Evolutionary conservation across 2,797 vertebrate genomes (phyloP).

Genomic region (Parambassis ranga): DNA sequence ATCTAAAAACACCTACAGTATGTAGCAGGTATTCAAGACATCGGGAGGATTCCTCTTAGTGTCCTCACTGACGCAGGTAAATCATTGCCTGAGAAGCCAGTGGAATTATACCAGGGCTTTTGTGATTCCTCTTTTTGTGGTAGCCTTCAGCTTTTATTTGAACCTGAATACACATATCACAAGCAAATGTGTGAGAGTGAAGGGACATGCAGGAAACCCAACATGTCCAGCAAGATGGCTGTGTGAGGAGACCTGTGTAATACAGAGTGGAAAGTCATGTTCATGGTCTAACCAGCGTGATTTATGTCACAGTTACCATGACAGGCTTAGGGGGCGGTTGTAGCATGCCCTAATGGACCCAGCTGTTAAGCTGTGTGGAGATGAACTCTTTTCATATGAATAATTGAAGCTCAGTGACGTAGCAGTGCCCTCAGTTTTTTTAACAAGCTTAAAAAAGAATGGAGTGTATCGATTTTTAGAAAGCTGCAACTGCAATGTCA

Average conservation of each 20-base stretch:
- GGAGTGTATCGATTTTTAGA: not conserved
- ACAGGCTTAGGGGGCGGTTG: constrained; percentile 14
- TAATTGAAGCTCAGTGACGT: constrained; percentile 1
- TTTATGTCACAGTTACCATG: constrained; percentile 33
- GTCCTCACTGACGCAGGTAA: not conserved
- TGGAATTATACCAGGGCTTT: not conserved
- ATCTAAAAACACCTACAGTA: too few relatives aligned
- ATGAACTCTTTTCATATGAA: not conserved
- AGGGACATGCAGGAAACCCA: not conserved
- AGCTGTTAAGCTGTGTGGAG: constrained; percentile 16
- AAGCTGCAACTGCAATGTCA: not conserved
- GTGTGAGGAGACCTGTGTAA: constrained; percentile 24
- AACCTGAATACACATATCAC: not conserved
- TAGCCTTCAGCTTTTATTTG: not conserved
- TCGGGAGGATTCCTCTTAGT: not conserved
- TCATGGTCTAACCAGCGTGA: constrained; percentile 18
- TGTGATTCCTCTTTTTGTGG: not conserved
- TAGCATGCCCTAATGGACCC: constrained; percentile 15
- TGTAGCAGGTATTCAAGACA: not conserved
- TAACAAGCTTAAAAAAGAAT: too few relatives aligned
- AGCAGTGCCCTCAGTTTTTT: not conserved
- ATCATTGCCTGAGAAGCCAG: constrained; percentile 7
- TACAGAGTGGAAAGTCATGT: constrained; percentile 58
- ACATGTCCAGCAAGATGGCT: constrained; percentile 9
- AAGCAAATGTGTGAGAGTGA: not conserved